Evolutionary conservation across 2,888 invertebrate genomes (phyloP), one percentile per base, ranked within the genome.

Genomic region (Caenorhabditis angaria): DNA sequence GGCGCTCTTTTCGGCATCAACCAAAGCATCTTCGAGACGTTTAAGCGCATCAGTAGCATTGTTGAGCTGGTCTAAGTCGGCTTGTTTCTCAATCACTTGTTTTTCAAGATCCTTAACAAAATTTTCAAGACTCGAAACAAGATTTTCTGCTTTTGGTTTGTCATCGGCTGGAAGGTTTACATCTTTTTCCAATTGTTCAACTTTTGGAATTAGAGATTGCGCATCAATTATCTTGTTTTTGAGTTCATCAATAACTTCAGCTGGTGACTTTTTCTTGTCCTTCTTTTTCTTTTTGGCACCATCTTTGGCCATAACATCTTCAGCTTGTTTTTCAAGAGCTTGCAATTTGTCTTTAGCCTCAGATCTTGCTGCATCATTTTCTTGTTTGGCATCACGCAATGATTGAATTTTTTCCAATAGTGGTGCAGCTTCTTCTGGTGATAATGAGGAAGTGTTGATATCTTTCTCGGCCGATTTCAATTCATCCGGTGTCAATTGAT

Each of bases 71-170:
- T 60, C 51, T 20, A 76, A 24, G 5, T 70, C 76, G 35, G 54
- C 67, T 27, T 76, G 58, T 25, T 67, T 61, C 25, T 81, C 76
- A 29, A 70, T 78, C 56, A 67, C 69, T 29, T 78, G 75, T 22
- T 76, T 70, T 27, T 75, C 66, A 41, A 66, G 59, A 50, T 82
- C 76, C 28, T 83, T 77, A 29, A 73, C 63, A 41, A 80, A 81
- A 10, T 73, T 69, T 27, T 81, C 75, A 54, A 81, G 32, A 18
- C 20, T n/a, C n/a, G 27, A 8, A 35, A 51, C 22, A 53, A 61
- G 53, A 4, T 61, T 20, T 61, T 61, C 61, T n/a, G 55, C 61
- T 4, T 67, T 56, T 18, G 32, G 22, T 50, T 62, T 47, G 32
- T 41, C 61, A 22, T 55, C 48, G 10, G 61, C 18, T 48, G 35